phyloP scores from a whole-genome alignment of 1,140 invertebrate genomes.

The Acromyrmex echinatior region DNA sequence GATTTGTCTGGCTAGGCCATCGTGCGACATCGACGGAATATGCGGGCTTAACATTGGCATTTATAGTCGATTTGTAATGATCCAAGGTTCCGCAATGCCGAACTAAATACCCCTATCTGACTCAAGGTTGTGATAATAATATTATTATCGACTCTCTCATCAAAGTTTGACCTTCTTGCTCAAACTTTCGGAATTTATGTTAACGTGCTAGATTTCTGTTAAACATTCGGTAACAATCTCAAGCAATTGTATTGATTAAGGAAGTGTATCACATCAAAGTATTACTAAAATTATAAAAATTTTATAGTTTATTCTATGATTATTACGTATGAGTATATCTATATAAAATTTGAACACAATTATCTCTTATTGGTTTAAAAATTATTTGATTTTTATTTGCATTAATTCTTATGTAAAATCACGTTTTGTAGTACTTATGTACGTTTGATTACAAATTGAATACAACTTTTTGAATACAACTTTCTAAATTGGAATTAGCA shows the following conservation, averaged over 20 bases:
- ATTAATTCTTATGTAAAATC: too few species aligned
- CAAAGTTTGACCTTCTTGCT: not conserved
- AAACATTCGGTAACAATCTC: not conserved
- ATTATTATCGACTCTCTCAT: conserved; percentile 1
- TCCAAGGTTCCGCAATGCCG: conserved; percentile 76
- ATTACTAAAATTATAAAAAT: too few species aligned
- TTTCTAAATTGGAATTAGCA: too few species aligned
- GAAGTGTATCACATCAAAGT: too few species aligned
- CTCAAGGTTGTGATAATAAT: conserved; percentile 44
- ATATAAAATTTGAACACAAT: too few species aligned
- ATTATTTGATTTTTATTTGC: too few species aligned
- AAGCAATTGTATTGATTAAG: conserved; percentile 16
- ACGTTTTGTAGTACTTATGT: too few species aligned
- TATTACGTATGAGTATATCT: too few species aligned
- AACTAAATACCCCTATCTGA: conserved; percentile 48
- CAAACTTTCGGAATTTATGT: conserved; percentile 31
- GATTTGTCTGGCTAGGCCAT: not conserved
- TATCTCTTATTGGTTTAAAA: too few species aligned
- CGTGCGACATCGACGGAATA: conserved; percentile 25
- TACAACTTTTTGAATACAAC: too few species aligned
- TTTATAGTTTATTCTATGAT: too few species aligned
- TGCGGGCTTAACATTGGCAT: conserved; percentile 77
- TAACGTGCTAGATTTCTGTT: not conserved
- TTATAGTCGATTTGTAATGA: conserved; percentile 64
- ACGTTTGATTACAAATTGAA: too few species aligned